Percentiles rank a stretch among this genome's conserved stretches.
These are phyloP conservation scores for Drosophila ironensis DNA, from an alignment of 1,140 invertebrate species.

Conservation along the genomic window DNA sequence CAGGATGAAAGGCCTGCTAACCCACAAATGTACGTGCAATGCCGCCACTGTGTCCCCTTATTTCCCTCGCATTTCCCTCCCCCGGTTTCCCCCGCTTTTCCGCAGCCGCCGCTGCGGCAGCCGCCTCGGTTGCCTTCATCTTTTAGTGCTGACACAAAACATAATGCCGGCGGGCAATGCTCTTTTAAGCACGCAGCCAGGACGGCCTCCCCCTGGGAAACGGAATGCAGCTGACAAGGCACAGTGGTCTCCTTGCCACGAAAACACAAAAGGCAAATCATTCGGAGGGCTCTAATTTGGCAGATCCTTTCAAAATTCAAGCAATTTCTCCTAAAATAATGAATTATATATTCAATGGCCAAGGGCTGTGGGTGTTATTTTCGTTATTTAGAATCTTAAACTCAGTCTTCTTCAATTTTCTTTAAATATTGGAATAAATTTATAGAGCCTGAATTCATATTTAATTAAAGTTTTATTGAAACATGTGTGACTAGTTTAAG, in stretches of 20 bases:
- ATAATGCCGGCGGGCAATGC: slow-evolving; percentile 78
- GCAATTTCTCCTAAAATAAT: too few relatives aligned
- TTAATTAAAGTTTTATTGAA: too few relatives aligned
- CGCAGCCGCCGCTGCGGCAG: neutral
- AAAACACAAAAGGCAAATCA: too few relatives aligned
- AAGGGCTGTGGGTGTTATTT: too few relatives aligned
- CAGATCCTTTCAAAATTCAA: too few relatives aligned
- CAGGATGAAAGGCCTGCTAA: slow-evolving; percentile 61
- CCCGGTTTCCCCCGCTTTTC: neutral
- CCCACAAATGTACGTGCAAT: slow-evolving; percentile 72
- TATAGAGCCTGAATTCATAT: too few relatives aligned
- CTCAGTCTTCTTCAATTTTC: too few relatives aligned
- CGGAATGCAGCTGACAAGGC: slow-evolving; percentile 28
- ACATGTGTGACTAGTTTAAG: too few relatives aligned
- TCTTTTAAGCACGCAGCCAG: slow-evolving; percentile 73
- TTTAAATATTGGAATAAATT: too few relatives aligned
- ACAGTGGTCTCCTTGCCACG: slow-evolving; percentile 33
- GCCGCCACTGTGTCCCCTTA: slow-evolving; percentile 32
- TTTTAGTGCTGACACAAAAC: slow-evolving; percentile 73
- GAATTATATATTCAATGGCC: too few relatives aligned
- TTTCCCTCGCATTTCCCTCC: neutral
- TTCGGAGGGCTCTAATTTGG: too few relatives aligned
- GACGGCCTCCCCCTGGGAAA: slow-evolving; percentile 40
- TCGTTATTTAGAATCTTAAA: too few relatives aligned
- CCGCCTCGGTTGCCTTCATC: neutral